These are phyloP conservation scores for Dendrolimus punctatus DNA, from an alignment of 1,140 invertebrate genomes.

Conservation along the genomic window DNA sequence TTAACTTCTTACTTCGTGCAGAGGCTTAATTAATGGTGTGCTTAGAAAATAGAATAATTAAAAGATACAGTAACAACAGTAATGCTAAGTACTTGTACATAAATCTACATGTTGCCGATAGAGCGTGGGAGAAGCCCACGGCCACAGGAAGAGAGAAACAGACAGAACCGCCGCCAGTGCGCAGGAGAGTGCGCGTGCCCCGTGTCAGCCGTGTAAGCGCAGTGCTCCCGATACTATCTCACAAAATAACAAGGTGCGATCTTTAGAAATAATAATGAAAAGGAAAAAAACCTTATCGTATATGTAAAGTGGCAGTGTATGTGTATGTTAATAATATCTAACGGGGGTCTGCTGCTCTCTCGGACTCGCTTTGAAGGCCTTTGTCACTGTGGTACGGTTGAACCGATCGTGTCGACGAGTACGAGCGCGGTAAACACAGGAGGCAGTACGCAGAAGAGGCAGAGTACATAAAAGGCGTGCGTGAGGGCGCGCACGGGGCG, in stretches of 20 bases:
- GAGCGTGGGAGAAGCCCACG: conserved; percentile 60
- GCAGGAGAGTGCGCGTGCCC: conserved; percentile 53
- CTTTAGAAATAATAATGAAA: conserved; percentile 37
- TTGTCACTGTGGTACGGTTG: conserved; percentile 68
- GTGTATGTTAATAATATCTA: conserved; percentile 55
- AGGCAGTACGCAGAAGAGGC: conserved; percentile 60
- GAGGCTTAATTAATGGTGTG: no score
- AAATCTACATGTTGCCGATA: conserved; percentile 42
- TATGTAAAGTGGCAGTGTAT: conserved; percentile 60
- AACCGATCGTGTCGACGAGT: conserved; percentile 35
- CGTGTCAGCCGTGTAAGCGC: conserved; percentile 61
- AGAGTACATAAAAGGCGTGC: conserved; percentile 53
- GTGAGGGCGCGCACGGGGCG: conserved; percentile 43
- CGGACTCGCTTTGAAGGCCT: conserved; percentile 70
- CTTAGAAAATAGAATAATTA: no score
- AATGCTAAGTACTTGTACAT: conserved; percentile 22
- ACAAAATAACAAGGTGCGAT: conserved; percentile 46
- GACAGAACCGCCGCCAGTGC: conserved; percentile 68
- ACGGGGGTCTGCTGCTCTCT: conserved; percentile 73
- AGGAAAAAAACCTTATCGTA: conserved; percentile 42
- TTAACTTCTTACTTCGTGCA: no score
- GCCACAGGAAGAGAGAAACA: conserved; percentile 73
- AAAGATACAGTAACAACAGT: not conserved
- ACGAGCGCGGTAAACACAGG: conserved; percentile 37
- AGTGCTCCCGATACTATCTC: conserved; percentile 54